phyloP scores from a whole-genome alignment of 2,113 vertebrate genomes.

The Oryzias curvinotus region DNA sequence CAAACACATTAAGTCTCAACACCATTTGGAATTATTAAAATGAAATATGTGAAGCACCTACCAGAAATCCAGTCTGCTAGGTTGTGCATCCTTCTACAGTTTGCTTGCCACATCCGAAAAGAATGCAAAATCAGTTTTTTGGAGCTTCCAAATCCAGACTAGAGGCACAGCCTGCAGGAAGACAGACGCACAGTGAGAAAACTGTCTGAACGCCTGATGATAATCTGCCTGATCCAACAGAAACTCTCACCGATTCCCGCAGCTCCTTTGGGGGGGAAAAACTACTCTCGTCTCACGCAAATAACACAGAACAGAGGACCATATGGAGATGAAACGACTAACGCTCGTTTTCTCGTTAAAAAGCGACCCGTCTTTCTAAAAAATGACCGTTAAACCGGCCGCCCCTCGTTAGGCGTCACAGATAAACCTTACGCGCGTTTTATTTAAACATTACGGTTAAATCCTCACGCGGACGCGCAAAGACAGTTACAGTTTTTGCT shows the following conservation, averaged over 20 bases:
- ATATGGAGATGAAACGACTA: too few relatives aligned
- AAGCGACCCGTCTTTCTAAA: too few relatives aligned
- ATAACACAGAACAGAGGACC: not conserved
- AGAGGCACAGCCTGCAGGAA: constrained; percentile 17
- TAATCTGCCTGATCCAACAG: constrained; percentile 6
- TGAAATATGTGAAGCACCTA: constrained; percentile 29
- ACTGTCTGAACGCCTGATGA: not conserved
- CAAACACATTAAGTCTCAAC: not conserved
- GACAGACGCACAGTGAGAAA: constrained; percentile 9
- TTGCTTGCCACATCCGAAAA: constrained; percentile 71
- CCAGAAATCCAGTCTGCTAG: constrained; percentile 74
- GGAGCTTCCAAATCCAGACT: constrained; percentile 18
- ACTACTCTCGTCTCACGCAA: not conserved
- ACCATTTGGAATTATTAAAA: not conserved
- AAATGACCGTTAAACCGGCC: too few relatives aligned
- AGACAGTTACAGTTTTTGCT: too few relatives aligned
- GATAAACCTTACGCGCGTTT: too few relatives aligned
- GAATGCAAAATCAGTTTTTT: constrained; percentile 12
- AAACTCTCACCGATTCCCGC: constrained; percentile 1
- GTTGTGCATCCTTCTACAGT: constrained; percentile 72
- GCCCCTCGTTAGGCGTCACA: too few relatives aligned
- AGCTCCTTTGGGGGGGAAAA: constrained; percentile 1
- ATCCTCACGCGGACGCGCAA: too few relatives aligned
- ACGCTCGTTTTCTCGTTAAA: too few relatives aligned
- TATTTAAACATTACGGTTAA: too few relatives aligned